A percentile compares a stretch with the other conserved stretches of the same genome.
phyloP scores from a whole-genome alignment of 2,113 vertebrate genomes.

The Quiscalus mexicanus region DNA sequence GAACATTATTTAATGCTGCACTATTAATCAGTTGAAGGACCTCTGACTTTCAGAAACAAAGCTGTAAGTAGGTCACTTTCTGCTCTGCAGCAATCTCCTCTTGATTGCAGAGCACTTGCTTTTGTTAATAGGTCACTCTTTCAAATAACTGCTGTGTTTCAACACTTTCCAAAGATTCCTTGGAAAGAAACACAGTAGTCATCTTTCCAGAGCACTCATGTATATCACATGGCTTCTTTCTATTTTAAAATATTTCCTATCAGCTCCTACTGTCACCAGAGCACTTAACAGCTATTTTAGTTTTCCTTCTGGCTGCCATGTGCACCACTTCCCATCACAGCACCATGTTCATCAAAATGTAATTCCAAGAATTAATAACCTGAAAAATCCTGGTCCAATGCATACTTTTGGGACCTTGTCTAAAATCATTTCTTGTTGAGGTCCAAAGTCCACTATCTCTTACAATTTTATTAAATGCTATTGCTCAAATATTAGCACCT shows the following conservation, averaged over 20 bases:
- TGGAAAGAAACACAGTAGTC: not conserved
- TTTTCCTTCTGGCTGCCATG: not conserved
- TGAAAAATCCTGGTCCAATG: not conserved
- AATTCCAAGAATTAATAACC: not conserved
- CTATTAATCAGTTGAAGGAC: not conserved
- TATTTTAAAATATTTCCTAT: not conserved
- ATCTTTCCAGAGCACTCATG: not conserved
- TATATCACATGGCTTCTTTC: not conserved
- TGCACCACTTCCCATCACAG: not conserved
- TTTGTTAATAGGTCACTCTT: constrained; percentile 13
- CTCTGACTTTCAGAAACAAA: constrained; percentile 9
- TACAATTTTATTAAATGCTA: not conserved
- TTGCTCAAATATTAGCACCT: not conserved
- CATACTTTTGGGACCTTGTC: not conserved
- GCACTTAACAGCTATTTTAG: not conserved
- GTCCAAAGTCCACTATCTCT: not conserved
- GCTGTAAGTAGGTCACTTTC: not conserved
- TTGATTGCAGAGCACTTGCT: not conserved
- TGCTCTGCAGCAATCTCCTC: not conserved
- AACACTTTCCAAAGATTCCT: not conserved
- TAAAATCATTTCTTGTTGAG: not conserved
- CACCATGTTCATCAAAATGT: not conserved
- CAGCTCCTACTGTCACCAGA: not conserved
- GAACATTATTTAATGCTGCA: not conserved
- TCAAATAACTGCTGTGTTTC: not conserved